These are phyloP conservation scores for Xanthorhoe designata DNA, from an alignment of 2,888 invertebrate genomes.

Conservation along the genomic window DNA sequence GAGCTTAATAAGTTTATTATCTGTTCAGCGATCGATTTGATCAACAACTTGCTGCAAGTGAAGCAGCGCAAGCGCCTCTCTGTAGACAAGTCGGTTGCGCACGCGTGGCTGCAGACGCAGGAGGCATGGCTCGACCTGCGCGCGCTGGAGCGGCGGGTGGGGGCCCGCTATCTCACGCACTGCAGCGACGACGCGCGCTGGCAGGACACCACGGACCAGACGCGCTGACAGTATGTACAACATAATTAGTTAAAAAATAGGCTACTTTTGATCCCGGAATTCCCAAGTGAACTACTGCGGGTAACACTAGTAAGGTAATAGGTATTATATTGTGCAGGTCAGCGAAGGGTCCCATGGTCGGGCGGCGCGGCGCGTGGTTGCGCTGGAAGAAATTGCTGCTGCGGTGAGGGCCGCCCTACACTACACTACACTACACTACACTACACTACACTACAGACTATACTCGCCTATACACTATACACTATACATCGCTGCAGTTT, in stretches of 20 bases:
- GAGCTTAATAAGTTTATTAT: background rate
- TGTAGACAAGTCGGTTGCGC: conserved; percentile 97
- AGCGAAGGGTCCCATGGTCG: conserved; percentile 45
- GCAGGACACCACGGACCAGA: conserved; percentile 17
- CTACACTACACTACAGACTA: no score
- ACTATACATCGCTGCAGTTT: no score
- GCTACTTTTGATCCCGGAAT: no score
- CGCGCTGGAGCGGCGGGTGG: conserved; percentile 88
- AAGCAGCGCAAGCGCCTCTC: conserved; percentile 97
- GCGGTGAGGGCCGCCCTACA: conserved; percentile 39
- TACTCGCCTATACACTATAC: no score
- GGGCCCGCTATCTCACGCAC: conserved; percentile 75
- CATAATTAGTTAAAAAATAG: no score
- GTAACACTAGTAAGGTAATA: no score
- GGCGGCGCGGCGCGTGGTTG: conserved; percentile 49
- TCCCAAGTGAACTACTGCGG: no score
- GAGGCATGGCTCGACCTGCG: conserved; percentile 98
- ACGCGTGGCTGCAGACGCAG: conserved; percentile 98
- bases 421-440: background rate
- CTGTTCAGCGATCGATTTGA: conserved; percentile 96
- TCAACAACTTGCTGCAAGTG: conserved; percentile 98
- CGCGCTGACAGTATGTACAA: conserved; percentile 52
- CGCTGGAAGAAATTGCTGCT: conserved; percentile 64
- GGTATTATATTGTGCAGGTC: conserved; percentile 45
- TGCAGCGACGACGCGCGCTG: conserved; percentile 70